Evolutionary conservation across 2,888 invertebrate genomes (phyloP).

Genomic region (Tribolium freemani): DNA sequence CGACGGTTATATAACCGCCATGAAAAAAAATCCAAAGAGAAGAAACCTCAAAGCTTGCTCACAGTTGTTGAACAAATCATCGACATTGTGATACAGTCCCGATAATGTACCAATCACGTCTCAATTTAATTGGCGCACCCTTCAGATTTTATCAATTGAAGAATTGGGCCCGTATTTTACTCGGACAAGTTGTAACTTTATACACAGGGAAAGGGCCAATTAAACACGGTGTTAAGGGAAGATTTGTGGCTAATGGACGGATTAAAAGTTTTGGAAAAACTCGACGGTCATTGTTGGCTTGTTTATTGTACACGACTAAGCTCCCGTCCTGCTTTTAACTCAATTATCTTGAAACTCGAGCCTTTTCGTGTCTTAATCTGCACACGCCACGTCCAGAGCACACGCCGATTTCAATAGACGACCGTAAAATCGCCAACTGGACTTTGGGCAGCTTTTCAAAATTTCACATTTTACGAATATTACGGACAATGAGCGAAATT

Average conservation of each 20-base stretch:
- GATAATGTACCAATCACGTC: constrained; percentile 21
- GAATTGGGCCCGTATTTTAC: constrained; percentile 25
- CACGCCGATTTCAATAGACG: constrained; percentile 40
- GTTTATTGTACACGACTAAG: constrained; percentile 57
- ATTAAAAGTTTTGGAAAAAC: constrained; percentile 13
- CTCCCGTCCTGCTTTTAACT: constrained; percentile 55
- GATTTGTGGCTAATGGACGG: constrained; percentile 30
- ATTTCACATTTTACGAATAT: constrained; percentile 19
- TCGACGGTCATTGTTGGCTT: constrained; percentile 26
- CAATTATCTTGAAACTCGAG: constrained; percentile 63
- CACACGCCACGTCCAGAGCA: constrained; percentile 34
- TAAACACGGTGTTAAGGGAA: background rate
- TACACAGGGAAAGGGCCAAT: constrained; percentile 2
- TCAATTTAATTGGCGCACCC: constrained; percentile 36
- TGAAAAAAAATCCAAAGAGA: constrained; percentile 2
- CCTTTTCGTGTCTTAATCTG: constrained; percentile 53
- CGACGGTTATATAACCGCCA: constrained; percentile 40
- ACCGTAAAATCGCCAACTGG: constrained; percentile 29
- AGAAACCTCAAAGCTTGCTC: background rate
- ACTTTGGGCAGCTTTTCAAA: constrained; percentile 8
- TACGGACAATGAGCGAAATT: constrained; percentile 16
- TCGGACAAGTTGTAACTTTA: constrained; percentile 30
- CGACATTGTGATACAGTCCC: constrained; percentile 11
- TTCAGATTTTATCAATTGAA: constrained; percentile 39
- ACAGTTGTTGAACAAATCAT: constrained; percentile 13